Evolutionary conservation across 2,797 vertebrate genomes (phyloP), one percentile per base, ranked within the genome.

Genomic region (Propithecus deckenii): DNA sequence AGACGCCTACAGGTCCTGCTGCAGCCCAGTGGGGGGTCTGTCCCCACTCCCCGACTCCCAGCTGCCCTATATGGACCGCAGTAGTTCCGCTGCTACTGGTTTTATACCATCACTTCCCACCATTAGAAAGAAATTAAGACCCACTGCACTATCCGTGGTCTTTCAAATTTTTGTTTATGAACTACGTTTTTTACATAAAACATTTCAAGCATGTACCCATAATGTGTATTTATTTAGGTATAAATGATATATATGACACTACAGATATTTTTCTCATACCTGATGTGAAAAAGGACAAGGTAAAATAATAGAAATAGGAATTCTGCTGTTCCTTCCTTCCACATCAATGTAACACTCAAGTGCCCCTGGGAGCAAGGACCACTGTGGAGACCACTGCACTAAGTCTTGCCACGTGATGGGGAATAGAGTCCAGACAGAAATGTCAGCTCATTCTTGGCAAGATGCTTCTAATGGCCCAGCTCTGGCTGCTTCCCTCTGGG

Each of bases 371-470:
- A 32, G 28, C 11, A 28, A n/a, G 18, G 4, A 23, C 38, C 50
- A 2, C 18, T 50, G 43, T 84, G 69, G 57, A 78, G 76, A 57
- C 23, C 14, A 35, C 38, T 59, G 30, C n/a, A 7, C 20, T 50
- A n/a, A 89, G 69, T 69, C 17, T 35, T 1, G 35, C 8, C 52
- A 25, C 0, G 7, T 87, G 48, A 41, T 81, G 74, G 32, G 67
- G n/a, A 67, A 41, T 15, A 13, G 18, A 75, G 32, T 90, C 35
- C 48, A 80, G 76, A 71, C 3, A 85, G 81, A 87, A 65, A 50
- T 18, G 35, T 88, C 78, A n/a, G 43, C 43, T 85, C 12, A 30
- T 41, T 71, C 35, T 75, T 92, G 95, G 83, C 9, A 80, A 52
- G 61, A 61, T 46, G 17, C 25, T 25, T 46, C 72, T 30, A 20